Percentiles rank a stretch among this genome's conserved stretches.
Conservation (phyloP, 2,888 invertebrate genomes). For the Euclidia mi region DNA sequence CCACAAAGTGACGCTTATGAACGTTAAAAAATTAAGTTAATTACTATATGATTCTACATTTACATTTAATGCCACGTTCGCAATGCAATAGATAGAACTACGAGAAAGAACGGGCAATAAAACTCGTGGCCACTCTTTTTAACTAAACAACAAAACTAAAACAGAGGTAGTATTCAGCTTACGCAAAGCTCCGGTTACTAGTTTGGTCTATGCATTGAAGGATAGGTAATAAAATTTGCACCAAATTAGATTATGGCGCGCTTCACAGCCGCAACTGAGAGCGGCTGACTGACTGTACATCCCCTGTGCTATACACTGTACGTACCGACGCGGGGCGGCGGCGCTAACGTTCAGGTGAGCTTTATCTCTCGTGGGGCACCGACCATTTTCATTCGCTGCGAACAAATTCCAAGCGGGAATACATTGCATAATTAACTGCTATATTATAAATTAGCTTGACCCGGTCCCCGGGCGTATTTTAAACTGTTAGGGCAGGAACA, state of each 20-base stretch:
- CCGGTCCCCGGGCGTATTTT: conserved; percentile 64
- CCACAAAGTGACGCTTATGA: no score
- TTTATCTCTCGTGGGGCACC: conserved; percentile 64
- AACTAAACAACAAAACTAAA: no score
- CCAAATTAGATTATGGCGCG: conserved; percentile 48
- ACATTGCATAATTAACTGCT: conserved; percentile 77
- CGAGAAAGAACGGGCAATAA: no score
- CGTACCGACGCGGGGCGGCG: conserved; percentile 29
- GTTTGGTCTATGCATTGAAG: conserved; percentile 55
- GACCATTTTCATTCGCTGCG: conserved; percentile 66
- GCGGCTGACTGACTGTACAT: no score
- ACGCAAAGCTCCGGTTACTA: conserved; percentile 43
- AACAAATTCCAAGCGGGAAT: conserved; percentile 69
- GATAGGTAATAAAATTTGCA: conserved; percentile 54
- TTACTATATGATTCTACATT: no score
- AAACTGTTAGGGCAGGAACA: conserved; percentile 65
- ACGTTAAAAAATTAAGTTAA: no score
- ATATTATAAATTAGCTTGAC: conserved; percentile 76
- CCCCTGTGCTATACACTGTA: no score
- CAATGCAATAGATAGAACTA: no score
- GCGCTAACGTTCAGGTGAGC: conserved; percentile 56
- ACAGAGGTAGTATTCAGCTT: conserved; percentile 27
- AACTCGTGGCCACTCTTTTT: no score
- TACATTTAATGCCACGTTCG: no score
- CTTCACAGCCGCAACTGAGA: conserved; percentile 46